phyloP scores from a whole-genome alignment of 2,888 invertebrate species.

The Acronicta aceris region DNA sequence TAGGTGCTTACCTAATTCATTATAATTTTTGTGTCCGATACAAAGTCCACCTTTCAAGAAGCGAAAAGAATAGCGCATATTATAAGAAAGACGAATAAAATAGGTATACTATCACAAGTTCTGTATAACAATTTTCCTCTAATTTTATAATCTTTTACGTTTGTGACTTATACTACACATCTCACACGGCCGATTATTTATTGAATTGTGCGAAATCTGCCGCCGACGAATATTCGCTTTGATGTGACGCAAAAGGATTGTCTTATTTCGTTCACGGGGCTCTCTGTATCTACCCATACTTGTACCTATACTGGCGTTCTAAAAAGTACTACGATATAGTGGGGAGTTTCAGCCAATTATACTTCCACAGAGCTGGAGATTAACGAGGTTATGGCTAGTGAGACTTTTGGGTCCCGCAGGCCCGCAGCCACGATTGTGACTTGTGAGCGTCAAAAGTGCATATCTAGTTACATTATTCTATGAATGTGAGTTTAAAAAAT shows the following conservation, averaged over 20 bases:
- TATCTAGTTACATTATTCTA: no score
- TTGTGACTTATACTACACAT: conserved; percentile 40
- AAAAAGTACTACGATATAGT: background rate
- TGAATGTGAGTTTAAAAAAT: no score
- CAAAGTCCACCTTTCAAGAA: no score
- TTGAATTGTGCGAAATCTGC: conserved; percentile 71
- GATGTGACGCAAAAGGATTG: conserved; percentile 70
- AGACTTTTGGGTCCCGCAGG: conserved; percentile 15
- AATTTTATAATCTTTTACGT: background rate
- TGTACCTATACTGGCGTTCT: background rate
- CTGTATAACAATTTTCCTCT: no score
- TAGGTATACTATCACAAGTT: no score
- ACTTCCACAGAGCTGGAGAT: conserved; percentile 9
- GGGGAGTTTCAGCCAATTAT: conserved; percentile 32
- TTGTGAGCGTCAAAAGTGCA: background rate
- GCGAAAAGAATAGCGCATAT: no score
- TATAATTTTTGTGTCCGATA: no score
- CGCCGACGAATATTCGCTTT: conserved; percentile 61
- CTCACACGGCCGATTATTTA: conserved; percentile 68
- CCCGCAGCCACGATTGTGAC: background rate
- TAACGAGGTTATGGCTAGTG: conserved; percentile 24
- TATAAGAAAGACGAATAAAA: no score
- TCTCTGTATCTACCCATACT: background rate
- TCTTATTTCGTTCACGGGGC: conserved; percentile 52
- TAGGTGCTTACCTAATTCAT: no score